Evolutionary conservation across 2,888 invertebrate genomes (phyloP).

Genomic region (Volucella bombylans): DNA sequence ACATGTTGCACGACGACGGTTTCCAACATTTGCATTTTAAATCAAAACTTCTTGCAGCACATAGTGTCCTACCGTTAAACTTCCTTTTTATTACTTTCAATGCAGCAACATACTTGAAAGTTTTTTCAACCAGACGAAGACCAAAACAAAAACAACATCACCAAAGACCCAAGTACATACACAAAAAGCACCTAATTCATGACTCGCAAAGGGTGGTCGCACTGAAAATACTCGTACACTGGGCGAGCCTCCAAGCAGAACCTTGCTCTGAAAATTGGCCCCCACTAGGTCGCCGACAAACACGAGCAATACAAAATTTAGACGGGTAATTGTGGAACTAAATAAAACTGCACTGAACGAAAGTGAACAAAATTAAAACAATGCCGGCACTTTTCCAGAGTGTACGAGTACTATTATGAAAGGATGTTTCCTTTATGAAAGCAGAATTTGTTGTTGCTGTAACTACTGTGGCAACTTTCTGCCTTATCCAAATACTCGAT

Average conservation of each 20-base stretch:
- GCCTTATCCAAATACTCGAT: neutral
- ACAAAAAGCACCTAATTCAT: conserved; percentile 47
- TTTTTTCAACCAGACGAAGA: conserved; percentile 64
- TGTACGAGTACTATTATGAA: too few relatives aligned
- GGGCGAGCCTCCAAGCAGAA: conserved; percentile 16
- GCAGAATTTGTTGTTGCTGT: conserved; percentile 11
- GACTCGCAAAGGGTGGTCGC: conserved; percentile 29
- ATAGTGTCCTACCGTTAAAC: conserved; percentile 14
- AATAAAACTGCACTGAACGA: conserved; percentile 41
- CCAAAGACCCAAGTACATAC: conserved; percentile 14
- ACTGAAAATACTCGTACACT: neutral
- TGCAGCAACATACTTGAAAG: conserved; percentile 62
- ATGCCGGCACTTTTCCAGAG: conserved; percentile 34
- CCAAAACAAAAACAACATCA: conserved; percentile 13
- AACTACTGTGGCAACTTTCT: neutral
- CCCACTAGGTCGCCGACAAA: neutral
- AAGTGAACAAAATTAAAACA: conserved; percentile 25
- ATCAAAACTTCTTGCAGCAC: neutral
- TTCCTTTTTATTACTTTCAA: conserved; percentile 26
- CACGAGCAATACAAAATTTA: conserved; percentile 1
- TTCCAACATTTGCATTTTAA: neutral
- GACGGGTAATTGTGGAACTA: conserved; percentile 3
- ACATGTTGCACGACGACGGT: neutral
- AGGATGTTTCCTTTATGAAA: too few relatives aligned
- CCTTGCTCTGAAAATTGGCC: conserved; percentile 52